phyloP scores from a whole-genome alignment of 1,140 invertebrate species.

The Chionoecetes opilio region DNA sequence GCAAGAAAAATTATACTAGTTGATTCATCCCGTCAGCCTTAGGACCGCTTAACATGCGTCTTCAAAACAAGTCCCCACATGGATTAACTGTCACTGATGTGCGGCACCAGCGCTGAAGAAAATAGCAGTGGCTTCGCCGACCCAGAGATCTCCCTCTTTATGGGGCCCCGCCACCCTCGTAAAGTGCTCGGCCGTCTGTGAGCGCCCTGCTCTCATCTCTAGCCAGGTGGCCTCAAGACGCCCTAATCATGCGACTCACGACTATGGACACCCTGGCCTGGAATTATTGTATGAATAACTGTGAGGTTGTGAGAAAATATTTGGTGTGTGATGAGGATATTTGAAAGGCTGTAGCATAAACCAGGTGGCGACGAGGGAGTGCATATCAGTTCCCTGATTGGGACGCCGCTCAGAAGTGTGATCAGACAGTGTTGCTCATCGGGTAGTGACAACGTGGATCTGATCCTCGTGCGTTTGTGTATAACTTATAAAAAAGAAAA shows the following conservation, averaged over 20 bases:
- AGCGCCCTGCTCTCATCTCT: background rate
- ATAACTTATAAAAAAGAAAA: background rate
- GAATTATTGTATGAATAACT: conserved; percentile 43
- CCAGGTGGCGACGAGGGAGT: background rate
- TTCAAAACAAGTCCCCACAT: background rate
- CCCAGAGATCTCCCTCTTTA: background rate
- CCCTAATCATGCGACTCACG: background rate
- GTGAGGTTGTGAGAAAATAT: background rate
- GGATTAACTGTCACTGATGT: background rate
- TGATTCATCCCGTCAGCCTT: background rate
- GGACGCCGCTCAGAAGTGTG: background rate
- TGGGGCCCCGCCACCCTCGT: background rate
- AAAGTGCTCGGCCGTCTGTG: background rate
- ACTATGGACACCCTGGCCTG: background rate
- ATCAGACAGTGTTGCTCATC: background rate
- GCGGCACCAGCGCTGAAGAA: background rate
- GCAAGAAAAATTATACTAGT: background rate
- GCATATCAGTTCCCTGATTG: background rate
- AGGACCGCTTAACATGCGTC: background rate
- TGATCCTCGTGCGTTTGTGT: background rate
- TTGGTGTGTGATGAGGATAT: background rate
- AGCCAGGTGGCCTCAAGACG: background rate
- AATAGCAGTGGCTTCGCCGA: background rate
- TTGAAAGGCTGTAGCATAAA: background rate
- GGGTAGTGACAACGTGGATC: background rate